Conservation (phyloP, 2,888 invertebrate species). For the Dione vanillae region DNA sequence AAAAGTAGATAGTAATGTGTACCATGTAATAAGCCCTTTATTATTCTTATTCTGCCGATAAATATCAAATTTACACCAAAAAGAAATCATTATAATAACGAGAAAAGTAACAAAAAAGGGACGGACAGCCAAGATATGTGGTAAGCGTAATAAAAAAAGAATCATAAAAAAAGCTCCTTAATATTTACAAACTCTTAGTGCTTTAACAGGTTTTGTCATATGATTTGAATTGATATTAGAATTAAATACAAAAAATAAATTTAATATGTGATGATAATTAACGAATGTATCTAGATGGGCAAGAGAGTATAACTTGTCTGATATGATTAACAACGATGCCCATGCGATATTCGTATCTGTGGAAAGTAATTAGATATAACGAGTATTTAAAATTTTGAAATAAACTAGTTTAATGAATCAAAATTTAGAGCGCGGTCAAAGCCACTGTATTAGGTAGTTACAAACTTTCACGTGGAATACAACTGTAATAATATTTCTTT, state of each 20-base stretch:
- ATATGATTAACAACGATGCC: constrained; percentile 7
- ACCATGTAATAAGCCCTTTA: too few species aligned
- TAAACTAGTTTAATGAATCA: not conserved
- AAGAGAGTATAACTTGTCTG: constrained; percentile 6
- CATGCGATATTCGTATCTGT: not conserved
- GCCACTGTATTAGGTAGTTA: not conserved
- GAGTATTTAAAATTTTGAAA: not conserved
- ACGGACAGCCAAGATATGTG: too few species aligned
- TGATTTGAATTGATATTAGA: not conserved
- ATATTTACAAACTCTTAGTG: not conserved
- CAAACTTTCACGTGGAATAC: not conserved
- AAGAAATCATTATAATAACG: too few species aligned
- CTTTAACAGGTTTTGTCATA: not conserved
- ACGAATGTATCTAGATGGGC: not conserved
- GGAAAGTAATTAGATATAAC: not conserved
- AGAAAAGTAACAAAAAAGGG: too few species aligned
- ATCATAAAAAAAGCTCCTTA: not conserved
- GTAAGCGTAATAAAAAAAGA: too few species aligned
- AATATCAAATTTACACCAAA: too few species aligned
- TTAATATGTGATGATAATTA: not conserved
- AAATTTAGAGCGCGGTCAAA: not conserved
- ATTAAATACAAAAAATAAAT: not conserved
- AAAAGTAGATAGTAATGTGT: too few species aligned
- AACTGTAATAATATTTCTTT: not conserved
- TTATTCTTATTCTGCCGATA: too few species aligned